These are phyloP conservation scores for Tachina grossa DNA, from an alignment of 2,888 invertebrate genomes.

Conservation along the genomic window DNA sequence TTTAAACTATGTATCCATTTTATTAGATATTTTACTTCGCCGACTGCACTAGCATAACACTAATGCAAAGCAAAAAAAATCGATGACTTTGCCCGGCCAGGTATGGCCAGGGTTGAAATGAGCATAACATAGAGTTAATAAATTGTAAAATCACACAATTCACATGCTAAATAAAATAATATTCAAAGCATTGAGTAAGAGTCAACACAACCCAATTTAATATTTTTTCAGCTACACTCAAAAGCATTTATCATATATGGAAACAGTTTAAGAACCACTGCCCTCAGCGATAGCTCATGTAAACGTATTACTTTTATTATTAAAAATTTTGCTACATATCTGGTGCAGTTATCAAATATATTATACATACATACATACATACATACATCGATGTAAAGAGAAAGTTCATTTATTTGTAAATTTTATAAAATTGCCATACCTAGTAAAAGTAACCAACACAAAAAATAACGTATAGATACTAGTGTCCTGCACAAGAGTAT, in stretches of 20 bases:
- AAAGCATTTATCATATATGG: background rate
- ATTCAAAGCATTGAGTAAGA: background rate
- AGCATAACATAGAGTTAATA: too few relatives aligned
- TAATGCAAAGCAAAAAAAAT: too few relatives aligned
- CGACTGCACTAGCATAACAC: too few relatives aligned
- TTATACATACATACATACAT: constrained; percentile 10
- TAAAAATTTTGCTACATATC: constrained; percentile 36
- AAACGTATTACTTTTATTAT: constrained; percentile 36
- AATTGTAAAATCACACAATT: too few relatives aligned
- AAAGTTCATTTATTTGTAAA: constrained; percentile 39
- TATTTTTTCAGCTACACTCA: too few relatives aligned
- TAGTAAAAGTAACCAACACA: background rate
- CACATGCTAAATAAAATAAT: too few relatives aligned
- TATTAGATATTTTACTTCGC: too few relatives aligned
- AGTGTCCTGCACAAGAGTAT: too few relatives aligned
- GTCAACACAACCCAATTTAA: background rate
- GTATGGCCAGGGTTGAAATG: too few relatives aligned
- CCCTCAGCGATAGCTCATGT: background rate
- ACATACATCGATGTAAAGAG: constrained; percentile 30
- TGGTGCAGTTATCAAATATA: constrained; percentile 25
- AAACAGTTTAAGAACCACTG: constrained; percentile 23
- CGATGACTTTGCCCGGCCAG: too few relatives aligned
- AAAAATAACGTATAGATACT: background rate
- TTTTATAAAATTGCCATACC: constrained; percentile 33
- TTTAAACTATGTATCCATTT: too few relatives aligned